Percentiles rank a stretch among this genome's conserved stretches.
Conservation (phyloP, 2,888 invertebrate genomes). For the Ophion obscuratus region DNA sequence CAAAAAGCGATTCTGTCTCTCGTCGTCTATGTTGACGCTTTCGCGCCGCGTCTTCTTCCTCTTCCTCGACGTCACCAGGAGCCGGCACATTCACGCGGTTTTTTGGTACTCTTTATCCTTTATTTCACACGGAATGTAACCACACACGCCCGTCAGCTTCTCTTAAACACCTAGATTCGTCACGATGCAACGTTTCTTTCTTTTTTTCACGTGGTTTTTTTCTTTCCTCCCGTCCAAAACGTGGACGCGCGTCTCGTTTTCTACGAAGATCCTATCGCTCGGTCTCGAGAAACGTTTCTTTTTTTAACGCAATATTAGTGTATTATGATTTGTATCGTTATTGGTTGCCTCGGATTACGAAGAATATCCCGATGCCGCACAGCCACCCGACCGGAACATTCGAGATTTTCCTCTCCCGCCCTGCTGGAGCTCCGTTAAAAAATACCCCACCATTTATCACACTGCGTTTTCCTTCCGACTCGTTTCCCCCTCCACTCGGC, state of each 20-base stretch:
- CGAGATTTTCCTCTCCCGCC: neutral
- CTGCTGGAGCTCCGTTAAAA: neutral
- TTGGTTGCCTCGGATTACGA: no score
- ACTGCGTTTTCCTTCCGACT: neutral
- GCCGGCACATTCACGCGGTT: slow-evolving; percentile 66
- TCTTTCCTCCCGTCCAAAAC: neutral
- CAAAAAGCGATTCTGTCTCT: neutral
- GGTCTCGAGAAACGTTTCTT: no score
- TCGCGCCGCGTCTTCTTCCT: slow-evolving; percentile 60
- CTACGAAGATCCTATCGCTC: no score
- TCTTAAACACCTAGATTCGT: neutral
- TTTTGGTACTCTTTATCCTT: slow-evolving; percentile 16
- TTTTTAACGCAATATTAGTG: no score
- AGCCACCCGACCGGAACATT: slow-evolving; percentile 8
- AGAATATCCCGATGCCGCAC: no score
- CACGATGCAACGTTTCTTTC: neutral
- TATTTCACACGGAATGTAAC: slow-evolving; percentile 1
- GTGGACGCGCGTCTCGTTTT: no score
- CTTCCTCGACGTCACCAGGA: slow-evolving; percentile 62
- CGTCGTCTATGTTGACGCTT: slow-evolving; percentile 27
- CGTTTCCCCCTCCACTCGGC: neutral
- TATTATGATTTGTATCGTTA: no score
- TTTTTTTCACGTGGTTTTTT: neutral
- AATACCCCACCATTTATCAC: neutral
- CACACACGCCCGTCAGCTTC: neutral